phyloP scores from a whole-genome alignment of 1,140 invertebrate genomes.

The Bilobella aurantiaca region DNA sequence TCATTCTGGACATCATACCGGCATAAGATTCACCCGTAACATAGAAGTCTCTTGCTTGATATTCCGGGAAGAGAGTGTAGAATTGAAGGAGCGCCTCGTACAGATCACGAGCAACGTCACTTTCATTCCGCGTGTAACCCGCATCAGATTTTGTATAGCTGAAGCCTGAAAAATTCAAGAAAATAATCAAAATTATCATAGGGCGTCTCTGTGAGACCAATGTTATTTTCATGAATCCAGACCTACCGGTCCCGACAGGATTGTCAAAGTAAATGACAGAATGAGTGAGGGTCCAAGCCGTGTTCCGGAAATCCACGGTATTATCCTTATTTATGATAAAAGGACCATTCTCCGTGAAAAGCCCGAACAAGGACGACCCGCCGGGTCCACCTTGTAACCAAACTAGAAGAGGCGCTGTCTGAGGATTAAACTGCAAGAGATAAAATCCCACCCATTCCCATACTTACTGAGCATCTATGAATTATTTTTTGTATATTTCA shows the following conservation, averaged over 20 bases:
- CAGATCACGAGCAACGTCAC: constrained; percentile 42
- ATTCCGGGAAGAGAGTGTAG: constrained; percentile 40
- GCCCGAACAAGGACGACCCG: constrained; percentile 44
- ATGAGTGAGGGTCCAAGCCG: constrained; percentile 43
- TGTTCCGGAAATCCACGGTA: constrained; percentile 41
- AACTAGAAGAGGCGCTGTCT: constrained; percentile 43
- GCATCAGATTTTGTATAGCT: constrained; percentile 35
- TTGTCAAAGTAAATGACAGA: constrained; percentile 38
- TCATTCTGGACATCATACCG: too few relatives aligned
- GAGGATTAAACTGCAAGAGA: constrained; percentile 14
- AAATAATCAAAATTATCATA: too few relatives aligned
- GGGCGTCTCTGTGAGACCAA: too few relatives aligned
- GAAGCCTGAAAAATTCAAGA: constrained; percentile 34
- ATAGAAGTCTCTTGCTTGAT: constrained; percentile 40
- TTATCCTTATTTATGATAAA: constrained; percentile 43
- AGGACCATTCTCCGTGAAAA: constrained; percentile 47
- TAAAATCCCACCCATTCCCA: too few relatives aligned
- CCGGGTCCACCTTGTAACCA: constrained; percentile 51
- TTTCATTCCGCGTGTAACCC: constrained; percentile 40
- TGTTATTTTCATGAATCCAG: constrained; percentile 3
- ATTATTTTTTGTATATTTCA: too few relatives aligned
- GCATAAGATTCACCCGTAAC: constrained; percentile 40
- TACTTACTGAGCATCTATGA: too few relatives aligned
- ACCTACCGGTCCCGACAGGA: constrained; percentile 32
- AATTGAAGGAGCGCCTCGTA: constrained; percentile 42